These are phyloP conservation scores for Miltochrista miniata DNA, from an alignment of 2,888 invertebrate genomes.

Conservation along the genomic window DNA sequence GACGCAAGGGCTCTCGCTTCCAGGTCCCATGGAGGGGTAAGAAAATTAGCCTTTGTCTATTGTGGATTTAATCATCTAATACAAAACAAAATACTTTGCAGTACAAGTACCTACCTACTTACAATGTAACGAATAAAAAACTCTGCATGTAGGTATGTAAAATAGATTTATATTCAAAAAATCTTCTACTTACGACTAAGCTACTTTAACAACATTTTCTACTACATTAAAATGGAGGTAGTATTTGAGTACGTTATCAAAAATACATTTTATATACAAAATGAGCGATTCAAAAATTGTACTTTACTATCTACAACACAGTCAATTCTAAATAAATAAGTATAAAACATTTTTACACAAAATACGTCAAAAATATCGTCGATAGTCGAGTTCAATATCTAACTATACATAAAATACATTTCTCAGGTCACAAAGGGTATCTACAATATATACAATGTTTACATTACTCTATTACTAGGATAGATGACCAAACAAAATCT, in stretches of 20 bases:
- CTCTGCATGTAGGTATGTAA: not conserved
- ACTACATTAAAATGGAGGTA: not conserved
- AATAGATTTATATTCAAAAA: constrained; percentile 1
- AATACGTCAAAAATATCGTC: too few relatives aligned
- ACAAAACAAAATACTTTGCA: too few relatives aligned
- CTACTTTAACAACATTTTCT: not conserved
- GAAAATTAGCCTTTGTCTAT: too few relatives aligned
- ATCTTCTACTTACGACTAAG: not conserved
- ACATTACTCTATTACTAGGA: not conserved
- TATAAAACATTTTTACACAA: too few relatives aligned
- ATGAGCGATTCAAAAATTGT: too few relatives aligned
- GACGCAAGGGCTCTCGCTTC: too few relatives aligned
- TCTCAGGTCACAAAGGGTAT: constrained; percentile 7
- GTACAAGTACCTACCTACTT: too few relatives aligned
- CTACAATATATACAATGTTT: constrained; percentile 16
- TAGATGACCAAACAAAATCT: not conserved
- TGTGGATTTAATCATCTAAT: too few relatives aligned
- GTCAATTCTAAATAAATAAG: too few relatives aligned
- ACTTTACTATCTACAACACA: too few relatives aligned
- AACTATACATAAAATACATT: constrained; percentile 1
- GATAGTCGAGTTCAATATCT: not conserved
- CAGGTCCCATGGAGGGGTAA: too few relatives aligned
- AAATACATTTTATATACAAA: not conserved
- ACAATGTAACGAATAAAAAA: not conserved
- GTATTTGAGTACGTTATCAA: not conserved